Base-by-base conservation (phyloP, 2,797 vertebrate genomes). In the Gila robusta region DNA sequence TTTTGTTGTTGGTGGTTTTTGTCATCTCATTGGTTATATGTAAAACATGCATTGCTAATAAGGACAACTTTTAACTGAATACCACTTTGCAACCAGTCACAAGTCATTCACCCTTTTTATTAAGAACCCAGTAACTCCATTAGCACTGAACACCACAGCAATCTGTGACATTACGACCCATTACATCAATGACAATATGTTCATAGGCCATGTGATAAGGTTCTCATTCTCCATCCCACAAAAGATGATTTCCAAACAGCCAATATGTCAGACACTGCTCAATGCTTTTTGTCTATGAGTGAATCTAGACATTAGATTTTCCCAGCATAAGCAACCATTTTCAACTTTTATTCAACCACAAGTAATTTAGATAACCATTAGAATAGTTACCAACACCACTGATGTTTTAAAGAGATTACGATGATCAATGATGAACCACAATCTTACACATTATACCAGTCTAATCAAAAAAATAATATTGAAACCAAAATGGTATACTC, bases 351-450 rank as follows among this genome's bases (percentile, higher is more conserved):
- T 64, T 47, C 28, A 84, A 84, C 44, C 23, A 0, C 21, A 26
- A 66, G 41, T 67, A 28, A 35, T 62, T 83, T 73, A 7, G 17
- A 26, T 44, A 73, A 72, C 39, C 52, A 62, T 82, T 64, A 35
- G 26, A 16, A 23, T 21, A 49, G 26, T 83, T 83, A 76, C 41
- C 21, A 44, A 66, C 56, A 76, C 71, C 41, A 47, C 52, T 32
- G 78, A 80, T 10, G 0, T 44, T 59, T 39, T 44, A 82, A 28
- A 39, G 37, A 47, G 39, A 8, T n/a, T 62, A 32, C 35, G 0
- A 39, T 35, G 41, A 49, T 49, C 26, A 47, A 26, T 59, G 5
- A 62, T 76, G n/a, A 64, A 66, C n/a, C 39, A 64, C 39, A 59
- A 52, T 37, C 17, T 49, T 4, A 28, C 56, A 64, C n/a, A 44